Conservation (phyloP, 2,113 vertebrate genomes). For the Eonycteris spelaea region DNA sequence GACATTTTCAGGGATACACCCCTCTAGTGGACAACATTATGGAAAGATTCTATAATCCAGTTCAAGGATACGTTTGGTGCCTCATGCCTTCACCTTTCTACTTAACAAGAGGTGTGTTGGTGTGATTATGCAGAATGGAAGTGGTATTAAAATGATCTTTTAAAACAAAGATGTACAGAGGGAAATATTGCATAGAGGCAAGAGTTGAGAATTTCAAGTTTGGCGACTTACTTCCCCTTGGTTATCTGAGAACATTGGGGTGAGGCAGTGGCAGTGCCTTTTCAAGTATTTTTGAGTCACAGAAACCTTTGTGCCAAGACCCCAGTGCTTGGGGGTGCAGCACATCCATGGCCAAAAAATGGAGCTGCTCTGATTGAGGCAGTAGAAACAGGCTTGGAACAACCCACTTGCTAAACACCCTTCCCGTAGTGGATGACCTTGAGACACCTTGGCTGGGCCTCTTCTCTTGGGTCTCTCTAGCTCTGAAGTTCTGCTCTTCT, state of each 20-base stretch:
- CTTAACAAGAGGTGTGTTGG: not conserved
- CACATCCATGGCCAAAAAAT: not conserved
- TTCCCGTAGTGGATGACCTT: accelerated
- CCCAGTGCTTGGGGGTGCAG: not conserved
- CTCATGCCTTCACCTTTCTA: not conserved
- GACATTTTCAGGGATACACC: not conserved
- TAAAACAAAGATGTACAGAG: not conserved
- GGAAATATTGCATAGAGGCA: not conserved
- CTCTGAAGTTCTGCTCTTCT: not conserved
- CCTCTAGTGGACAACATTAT: not conserved
- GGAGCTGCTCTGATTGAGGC: not conserved
- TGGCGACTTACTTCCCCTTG: not conserved
- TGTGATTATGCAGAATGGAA: not conserved
- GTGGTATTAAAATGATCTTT: not conserved
- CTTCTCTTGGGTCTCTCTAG: not conserved
- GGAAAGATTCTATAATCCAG: not conserved
- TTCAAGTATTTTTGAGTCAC: not conserved
- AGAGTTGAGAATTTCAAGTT: not conserved
- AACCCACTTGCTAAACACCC: not conserved
- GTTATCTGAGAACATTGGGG: not conserved
- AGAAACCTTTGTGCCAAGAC: not conserved
- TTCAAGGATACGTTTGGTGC: no score
- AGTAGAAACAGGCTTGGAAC: not conserved
- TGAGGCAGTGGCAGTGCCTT: not conserved
- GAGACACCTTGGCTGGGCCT: not conserved